These are phyloP conservation scores for Drosophila prosaltans DNA, from an alignment of 1,140 invertebrate genomes.

Conservation along the genomic window DNA sequence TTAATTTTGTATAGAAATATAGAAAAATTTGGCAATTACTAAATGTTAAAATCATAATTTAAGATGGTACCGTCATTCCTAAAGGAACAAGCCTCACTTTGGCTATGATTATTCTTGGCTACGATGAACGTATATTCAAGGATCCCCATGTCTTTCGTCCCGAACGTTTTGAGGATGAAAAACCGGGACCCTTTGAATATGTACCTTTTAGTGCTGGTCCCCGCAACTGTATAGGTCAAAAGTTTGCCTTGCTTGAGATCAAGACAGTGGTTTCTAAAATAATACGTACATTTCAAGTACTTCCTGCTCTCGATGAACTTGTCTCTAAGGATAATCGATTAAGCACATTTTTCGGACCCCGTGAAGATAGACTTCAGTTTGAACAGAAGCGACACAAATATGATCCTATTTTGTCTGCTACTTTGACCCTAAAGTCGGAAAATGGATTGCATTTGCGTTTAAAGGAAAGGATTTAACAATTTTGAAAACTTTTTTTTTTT, in stretches of 20 bases:
- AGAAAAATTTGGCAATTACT: too few relatives aligned
- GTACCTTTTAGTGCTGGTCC: slow-evolving; percentile 85
- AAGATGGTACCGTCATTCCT: slow-evolving; percentile 64
- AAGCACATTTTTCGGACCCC: slow-evolving; percentile 50
- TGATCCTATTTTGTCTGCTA: slow-evolving; percentile 66
- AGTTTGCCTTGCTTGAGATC: slow-evolving; percentile 84
- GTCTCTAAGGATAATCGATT: slow-evolving; percentile 62
- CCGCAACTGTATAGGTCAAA: slow-evolving; percentile 83
- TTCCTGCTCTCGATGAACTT: slow-evolving; percentile 70
- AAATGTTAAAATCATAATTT: not conserved
- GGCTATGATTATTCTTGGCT: slow-evolving; percentile 54
- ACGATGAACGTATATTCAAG: slow-evolving; percentile 85
- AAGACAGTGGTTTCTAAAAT: slow-evolving; percentile 84
- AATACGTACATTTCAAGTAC: slow-evolving; percentile 73
- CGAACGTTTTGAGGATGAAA: slow-evolving; percentile 87
- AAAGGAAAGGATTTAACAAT: slow-evolving; percentile 40
- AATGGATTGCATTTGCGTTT: slow-evolving; percentile 70
- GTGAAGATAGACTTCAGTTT: slow-evolving; percentile 33
- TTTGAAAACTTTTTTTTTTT: not conserved
- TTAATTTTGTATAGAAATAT: too few relatives aligned
- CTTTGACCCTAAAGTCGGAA: slow-evolving; percentile 70
- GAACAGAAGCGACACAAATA: slow-evolving; percentile 61
- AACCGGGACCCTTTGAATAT: slow-evolving; percentile 84
- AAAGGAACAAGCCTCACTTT: slow-evolving; percentile 61
- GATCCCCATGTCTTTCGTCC: slow-evolving; percentile 90